These are phyloP conservation scores for Sebastes kiyomatsui DNA, from an alignment of 2,797 vertebrate genomes.

Conservation along the genomic window DNA sequence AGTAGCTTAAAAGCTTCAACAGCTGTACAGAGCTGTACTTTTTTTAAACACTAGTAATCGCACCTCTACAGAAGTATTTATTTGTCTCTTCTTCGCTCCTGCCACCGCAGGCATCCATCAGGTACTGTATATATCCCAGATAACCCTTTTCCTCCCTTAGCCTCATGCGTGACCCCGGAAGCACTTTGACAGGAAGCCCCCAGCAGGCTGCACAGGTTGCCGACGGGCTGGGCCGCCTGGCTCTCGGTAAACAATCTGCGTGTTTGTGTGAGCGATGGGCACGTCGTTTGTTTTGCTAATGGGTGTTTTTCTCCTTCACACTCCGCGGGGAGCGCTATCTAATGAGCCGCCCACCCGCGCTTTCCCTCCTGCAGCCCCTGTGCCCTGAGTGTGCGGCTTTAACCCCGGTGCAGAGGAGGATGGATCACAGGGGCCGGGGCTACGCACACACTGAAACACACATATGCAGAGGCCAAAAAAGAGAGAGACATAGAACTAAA, in stretches of 20 bases:
- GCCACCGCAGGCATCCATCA: neutral
- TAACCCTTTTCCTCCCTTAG: neutral
- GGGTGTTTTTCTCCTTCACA: constrained; percentile 79
- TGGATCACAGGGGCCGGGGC: constrained; percentile 57
- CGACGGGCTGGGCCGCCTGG: constrained; percentile 30
- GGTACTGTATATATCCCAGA: neutral
- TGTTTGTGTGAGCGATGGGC: constrained; percentile 72
- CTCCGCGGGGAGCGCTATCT: constrained; percentile 75
- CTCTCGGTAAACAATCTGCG: constrained; percentile 68
- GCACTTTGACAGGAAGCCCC: constrained; percentile 46
- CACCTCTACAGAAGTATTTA: neutral
- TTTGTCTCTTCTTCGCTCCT: neutral
- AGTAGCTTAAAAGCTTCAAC: neutral
- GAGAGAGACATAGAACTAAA: constrained; percentile 13
- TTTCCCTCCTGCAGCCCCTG: constrained; percentile 63
- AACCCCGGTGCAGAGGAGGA: constrained; percentile 67
- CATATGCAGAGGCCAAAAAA: neutral
- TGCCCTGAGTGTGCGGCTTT: constrained; percentile 70
- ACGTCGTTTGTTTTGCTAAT: constrained; percentile 82
- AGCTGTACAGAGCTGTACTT: neutral
- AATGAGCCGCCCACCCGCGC: constrained; percentile 78
- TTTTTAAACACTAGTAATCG: neutral
- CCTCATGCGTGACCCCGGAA: constrained; percentile 59
- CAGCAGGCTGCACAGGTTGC: constrained; percentile 33
- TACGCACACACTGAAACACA: neutral